A percentile compares a stretch with the other conserved stretches of the same genome.
phyloP scores from a whole-genome alignment of 2,888 invertebrate species.

The Aquatica leii region DNA sequence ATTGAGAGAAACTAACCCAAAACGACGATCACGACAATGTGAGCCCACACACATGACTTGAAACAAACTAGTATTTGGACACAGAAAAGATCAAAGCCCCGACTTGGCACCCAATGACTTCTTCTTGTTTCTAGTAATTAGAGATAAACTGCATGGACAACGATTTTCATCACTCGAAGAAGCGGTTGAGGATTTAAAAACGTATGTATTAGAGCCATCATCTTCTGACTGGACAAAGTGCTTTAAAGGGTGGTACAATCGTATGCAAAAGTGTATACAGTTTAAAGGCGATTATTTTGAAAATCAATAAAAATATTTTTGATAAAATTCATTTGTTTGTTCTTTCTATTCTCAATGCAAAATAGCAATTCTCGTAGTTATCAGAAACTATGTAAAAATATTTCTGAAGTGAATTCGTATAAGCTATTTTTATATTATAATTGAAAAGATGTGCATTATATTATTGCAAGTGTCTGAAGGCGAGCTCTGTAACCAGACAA shows the following conservation, averaged over 20 bases:
- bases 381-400: too few species aligned
- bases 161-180: neutral
- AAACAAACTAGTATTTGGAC: conserved; percentile 6
- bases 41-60: conserved; percentile 1
- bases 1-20: conserved; percentile 6
- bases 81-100: neutral
- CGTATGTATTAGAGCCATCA: neutral
- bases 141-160: too few species aligned
- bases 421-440: too few species aligned
- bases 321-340: neutral
- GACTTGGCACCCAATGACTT: too few species aligned
- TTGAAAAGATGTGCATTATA: too few species aligned
- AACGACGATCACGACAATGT: neutral
- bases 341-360: neutral
- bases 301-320: too few species aligned
- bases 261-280: neutral
- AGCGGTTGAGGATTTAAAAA: neutral
- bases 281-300: too few species aligned
- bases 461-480: too few species aligned
- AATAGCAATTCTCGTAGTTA: neutral
- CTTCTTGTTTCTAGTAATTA: too few species aligned
- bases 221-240: neutral
- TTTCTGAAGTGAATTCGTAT: too few species aligned
- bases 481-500: too few species aligned
- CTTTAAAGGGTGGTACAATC: neutral